Evolutionary conservation across 1,140 invertebrate species (phyloP).

Genomic region (Calycopis cecrops): DNA sequence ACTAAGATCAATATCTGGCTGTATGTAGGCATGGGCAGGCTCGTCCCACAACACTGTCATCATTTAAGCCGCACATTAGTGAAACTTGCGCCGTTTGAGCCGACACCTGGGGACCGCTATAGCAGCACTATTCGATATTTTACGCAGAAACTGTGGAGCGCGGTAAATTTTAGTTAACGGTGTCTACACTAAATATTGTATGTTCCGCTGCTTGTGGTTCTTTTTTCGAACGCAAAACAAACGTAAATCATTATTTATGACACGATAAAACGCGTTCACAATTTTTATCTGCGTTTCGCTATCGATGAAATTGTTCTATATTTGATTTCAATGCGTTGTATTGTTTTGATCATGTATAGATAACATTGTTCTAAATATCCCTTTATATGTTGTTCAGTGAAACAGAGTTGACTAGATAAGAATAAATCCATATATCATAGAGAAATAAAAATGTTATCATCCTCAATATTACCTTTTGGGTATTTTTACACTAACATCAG

Average conservation of each 20-base stretch:
- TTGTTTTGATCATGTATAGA: too few relatives aligned
- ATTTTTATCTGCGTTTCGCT: conserved; percentile 10
- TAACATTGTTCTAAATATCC: not conserved
- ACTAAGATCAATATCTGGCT: conserved; percentile 12
- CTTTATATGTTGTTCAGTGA: conserved; percentile 40
- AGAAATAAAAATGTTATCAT: too few relatives aligned
- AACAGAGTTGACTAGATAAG: too few relatives aligned
- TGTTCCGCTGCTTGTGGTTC: conserved; percentile 22
- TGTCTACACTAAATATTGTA: conserved; percentile 1
- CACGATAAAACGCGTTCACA: conserved; percentile 20
- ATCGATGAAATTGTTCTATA: conserved; percentile 12
- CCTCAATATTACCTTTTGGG: too few relatives aligned
- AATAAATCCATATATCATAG: too few relatives aligned
- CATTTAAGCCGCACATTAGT: conserved; percentile 68
- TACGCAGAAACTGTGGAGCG: conserved; percentile 36
- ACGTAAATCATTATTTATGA: conserved; percentile 26
- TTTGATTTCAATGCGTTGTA: not conserved
- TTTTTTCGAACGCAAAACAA: conserved; percentile 16
- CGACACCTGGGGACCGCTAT: conserved; percentile 52
- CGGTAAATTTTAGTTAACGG: conserved; percentile 40
- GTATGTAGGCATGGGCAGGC: conserved; percentile 29
- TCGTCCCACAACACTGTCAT: conserved; percentile 52
- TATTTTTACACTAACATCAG: too few relatives aligned
- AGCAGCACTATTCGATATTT: conserved; percentile 57
- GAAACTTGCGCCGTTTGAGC: conserved; percentile 65